Evolutionary conservation across 1,140 invertebrate species (phyloP).

Genomic region (Aporrectodea caliginosa): DNA sequence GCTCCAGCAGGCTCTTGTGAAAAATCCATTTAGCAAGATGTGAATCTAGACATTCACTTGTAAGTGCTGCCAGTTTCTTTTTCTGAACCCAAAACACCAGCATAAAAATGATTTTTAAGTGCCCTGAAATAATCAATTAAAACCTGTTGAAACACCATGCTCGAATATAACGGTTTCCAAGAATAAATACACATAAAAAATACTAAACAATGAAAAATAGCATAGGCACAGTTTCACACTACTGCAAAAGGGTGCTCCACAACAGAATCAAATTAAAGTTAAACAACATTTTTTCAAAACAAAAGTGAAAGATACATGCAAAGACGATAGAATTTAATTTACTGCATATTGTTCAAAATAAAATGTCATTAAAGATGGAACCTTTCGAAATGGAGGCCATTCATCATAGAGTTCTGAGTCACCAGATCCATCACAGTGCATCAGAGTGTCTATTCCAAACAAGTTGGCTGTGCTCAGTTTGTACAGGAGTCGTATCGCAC

Average conservation of each 20-base stretch:
- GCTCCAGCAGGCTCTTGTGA: background rate
- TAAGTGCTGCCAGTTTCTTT: background rate
- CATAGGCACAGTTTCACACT: no score
- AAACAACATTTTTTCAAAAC: no score
- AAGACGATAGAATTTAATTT: no score
- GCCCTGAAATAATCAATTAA: no score
- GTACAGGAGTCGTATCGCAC: constrained; percentile 76
- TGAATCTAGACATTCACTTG: background rate
- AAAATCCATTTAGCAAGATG: background rate
- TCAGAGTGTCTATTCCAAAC: constrained; percentile 61
- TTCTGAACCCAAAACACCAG: background rate
- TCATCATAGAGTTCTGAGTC: constrained; percentile 54
- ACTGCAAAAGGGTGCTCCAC: no score
- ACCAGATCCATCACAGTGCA: constrained; percentile 41
- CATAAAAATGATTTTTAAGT: background rate
- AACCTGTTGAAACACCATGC: no score
- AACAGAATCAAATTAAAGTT: no score
- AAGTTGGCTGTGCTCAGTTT: constrained; percentile 76
- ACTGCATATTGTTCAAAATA: background rate
- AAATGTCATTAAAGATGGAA: constrained; percentile 34
- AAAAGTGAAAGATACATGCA: no score
- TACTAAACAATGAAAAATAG: no score
- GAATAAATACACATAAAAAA: no score
- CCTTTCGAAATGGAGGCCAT: constrained; percentile 86
- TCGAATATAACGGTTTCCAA: no score